These are phyloP conservation scores for Planiliza haematocheilus DNA, from an alignment of 2,113 vertebrate genomes.

Conservation along the genomic window DNA sequence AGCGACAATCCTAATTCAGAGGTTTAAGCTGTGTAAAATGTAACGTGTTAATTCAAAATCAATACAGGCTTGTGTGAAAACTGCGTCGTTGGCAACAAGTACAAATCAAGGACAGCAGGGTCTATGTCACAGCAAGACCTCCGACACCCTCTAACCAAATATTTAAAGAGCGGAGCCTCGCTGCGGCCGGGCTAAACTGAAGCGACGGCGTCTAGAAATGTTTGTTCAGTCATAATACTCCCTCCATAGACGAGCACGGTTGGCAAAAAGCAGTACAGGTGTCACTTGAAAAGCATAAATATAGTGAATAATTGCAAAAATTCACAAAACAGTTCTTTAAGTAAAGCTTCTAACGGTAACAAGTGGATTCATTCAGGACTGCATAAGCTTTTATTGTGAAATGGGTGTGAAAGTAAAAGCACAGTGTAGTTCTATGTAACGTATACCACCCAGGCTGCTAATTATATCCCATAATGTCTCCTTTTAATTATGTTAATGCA, in stretches of 20 bases:
- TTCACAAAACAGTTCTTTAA: too few relatives aligned
- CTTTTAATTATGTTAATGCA: too few relatives aligned
- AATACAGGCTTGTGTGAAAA: constrained; percentile 37
- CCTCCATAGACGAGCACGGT: neutral
- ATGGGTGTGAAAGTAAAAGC: too few relatives aligned
- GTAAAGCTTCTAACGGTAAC: too few relatives aligned
- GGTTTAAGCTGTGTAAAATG: constrained; percentile 34
- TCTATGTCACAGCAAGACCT: neutral
- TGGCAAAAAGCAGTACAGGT: constrained; percentile 3
- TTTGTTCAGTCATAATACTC: neutral
- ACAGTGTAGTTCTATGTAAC: too few relatives aligned
- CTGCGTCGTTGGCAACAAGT: constrained; percentile 43
- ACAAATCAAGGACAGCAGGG: neutral
- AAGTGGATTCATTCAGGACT: too few relatives aligned
- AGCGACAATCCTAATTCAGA: constrained; percentile 1
- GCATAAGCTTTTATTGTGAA: too few relatives aligned
- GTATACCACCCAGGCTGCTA: too few relatives aligned
- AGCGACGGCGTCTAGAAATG: neutral
- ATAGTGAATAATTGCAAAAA: neutral
- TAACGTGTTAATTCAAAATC: constrained; percentile 6
- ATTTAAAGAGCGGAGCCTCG: constrained; percentile 4
- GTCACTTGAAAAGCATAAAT: neutral
- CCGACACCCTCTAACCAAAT: too few relatives aligned
- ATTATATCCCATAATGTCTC: too few relatives aligned
- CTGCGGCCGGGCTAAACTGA: too few relatives aligned